Evolutionary conservation across 2,888 invertebrate species (phyloP), one percentile per base, ranked within the genome.

Genomic region (Pyrgus malvae): DNA sequence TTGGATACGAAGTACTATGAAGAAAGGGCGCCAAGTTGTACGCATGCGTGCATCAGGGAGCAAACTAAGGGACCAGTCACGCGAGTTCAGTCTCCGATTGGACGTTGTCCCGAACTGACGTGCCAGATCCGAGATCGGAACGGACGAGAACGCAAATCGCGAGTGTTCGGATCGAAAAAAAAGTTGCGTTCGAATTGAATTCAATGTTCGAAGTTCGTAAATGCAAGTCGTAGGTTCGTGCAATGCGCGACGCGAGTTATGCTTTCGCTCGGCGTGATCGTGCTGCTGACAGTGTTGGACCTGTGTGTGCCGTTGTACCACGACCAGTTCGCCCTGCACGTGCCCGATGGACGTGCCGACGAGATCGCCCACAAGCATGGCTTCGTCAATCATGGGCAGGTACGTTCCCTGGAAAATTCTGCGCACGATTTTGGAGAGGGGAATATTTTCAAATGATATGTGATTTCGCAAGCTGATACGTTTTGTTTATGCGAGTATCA

Each of bases 361-460:
- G 80, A 80, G 53, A 60, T 90, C 56, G 90, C 90, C n/a, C 83
- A 85, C 62, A 79, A 76, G 61, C 88, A 88, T 63, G 90, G 90
- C 56, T 90, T 90, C 71, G 63, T 84, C 67, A 90, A 89, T 68
- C 90, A 90, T 69, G 90, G 90, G 61, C 83, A 89, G 87, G 90
- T 90, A 76, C 76, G 78, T 56, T 29, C 27, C 11, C 19, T 11
- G 8, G 4, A 31, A 31, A 19, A 8, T 17, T 29, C 17, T 46
- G 5, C 17, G 25, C 23, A 7, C 21, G 9, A 2, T n/a, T 11
- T 2, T 3, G 11, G n/a, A 11, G 11, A 11, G 23, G 3, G 4
- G 6, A 23, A 23, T 23, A 4, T n/a, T 38, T 19, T n/a, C 5
- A 19, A n/a, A n/a, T n/a, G n/a, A n/a, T n/a, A n/a, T n/a, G n/a